These are phyloP conservation scores for Tetragonisca angustula DNA, from an alignment of 2,888 invertebrate species.

Conservation along the genomic window DNA sequence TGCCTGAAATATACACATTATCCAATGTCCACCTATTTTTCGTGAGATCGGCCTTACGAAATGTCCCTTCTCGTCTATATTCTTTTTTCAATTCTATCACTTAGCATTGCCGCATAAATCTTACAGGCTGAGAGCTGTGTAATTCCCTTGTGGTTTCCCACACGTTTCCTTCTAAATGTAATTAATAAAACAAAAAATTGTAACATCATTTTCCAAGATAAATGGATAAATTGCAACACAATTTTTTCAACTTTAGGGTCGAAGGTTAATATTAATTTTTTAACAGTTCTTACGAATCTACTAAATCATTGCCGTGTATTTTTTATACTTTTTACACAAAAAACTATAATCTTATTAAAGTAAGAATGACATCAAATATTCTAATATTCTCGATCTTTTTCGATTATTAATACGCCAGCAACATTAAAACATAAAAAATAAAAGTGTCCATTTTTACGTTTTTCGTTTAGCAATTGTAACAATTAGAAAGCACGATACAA, in stretches of 20 bases:
- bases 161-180: no score
- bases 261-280: no score
- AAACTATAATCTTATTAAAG: background rate
- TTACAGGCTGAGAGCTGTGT: no score
- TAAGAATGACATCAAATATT: background rate
- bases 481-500: background rate
- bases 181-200: background rate
- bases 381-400: background rate
- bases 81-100: no score
- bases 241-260: background rate
- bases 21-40: no score
- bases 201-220: background rate
- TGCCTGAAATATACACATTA: no score
- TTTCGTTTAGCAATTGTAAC: background rate
- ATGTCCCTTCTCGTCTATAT: no score
- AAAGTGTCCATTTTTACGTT: background rate
- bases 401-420: background rate
- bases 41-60: no score
- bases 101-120: no score
- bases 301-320: background rate
- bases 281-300: no score
- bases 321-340: background rate
- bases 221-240: background rate
- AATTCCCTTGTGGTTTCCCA: no score
- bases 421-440: background rate